Base-by-base conservation (phyloP, 2,797 vertebrate genomes). In the Coregonus suidteri region DNA sequence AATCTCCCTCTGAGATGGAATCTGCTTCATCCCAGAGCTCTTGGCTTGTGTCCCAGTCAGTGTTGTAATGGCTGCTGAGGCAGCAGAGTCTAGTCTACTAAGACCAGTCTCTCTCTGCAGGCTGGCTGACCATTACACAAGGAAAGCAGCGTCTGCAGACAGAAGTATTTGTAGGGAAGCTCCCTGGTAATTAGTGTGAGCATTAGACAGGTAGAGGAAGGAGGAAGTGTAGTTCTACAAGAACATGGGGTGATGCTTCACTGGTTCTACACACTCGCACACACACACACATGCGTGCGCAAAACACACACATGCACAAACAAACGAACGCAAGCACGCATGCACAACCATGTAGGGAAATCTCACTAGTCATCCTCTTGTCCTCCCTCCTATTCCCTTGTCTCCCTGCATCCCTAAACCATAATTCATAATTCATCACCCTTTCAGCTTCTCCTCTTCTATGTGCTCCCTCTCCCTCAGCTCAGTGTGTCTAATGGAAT, bases 1-100 rank as follows among this genome's bases (percentile, higher is more conserved):
- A 73, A 77, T 71, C 68, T 81, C 69, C 68, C 68, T 72, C n/a
- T 75, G 80, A 78, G 74, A 82, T 35, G 65, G 64, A 78, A 72
- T 82, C 77, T 77, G 64, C 34, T 81, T 78, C 75, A 69, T 15
- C 41, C 34, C 30, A 71, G 59, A 41, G 41, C 35, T 65, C 31
- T 54, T 74, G 76, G 82, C 80, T 52, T 41, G 41, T 72, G 59
- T 77, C 75, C 77, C 70, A 30, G 13, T 69, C 41, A 47, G 41
- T 47, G 53, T 41, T 73, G 68, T 80, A 82, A 79, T 79, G 56
- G 78, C 76, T 34, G 72, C 83, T 77, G 80, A 81, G 75, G 25
- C 75, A 75, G 76, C 75, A 75, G 59, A 74, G 74, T 68, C 16
- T 20, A 69, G 65, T 13, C 41, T 47, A 47, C 41, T 11, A 47